Conservation (phyloP, 2,797 vertebrate genomes). For the Borostomias antarcticus region DNA sequence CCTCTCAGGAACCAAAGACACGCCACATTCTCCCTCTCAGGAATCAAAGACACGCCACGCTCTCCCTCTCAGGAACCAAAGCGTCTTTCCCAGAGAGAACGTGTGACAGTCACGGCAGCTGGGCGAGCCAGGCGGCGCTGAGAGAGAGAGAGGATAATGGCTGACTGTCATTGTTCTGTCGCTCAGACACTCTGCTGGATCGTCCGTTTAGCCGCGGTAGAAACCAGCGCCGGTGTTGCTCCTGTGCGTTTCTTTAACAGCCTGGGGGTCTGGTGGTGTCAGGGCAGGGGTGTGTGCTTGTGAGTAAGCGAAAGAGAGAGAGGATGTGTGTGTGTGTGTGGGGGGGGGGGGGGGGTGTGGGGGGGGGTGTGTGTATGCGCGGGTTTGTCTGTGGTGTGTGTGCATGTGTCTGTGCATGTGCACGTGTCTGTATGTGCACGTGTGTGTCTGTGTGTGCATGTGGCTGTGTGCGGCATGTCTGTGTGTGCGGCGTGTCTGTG, state of each 20-base stretch:
- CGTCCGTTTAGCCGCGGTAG: constrained; percentile 36
- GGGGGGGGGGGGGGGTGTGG: too few relatives aligned
- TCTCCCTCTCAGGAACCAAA: constrained; percentile 12
- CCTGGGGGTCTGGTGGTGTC: too few relatives aligned
- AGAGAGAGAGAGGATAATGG: constrained; percentile 38
- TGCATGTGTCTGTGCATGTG: too few relatives aligned
- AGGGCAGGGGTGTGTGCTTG: too few relatives aligned
- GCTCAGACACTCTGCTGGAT: constrained; percentile 30
- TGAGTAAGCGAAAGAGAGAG: too few relatives aligned
- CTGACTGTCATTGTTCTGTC: constrained; percentile 42
- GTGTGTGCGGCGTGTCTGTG: background rate
- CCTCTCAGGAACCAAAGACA: too few relatives aligned
- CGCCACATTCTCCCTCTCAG: too few relatives aligned
- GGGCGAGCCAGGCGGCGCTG: constrained; percentile 18
- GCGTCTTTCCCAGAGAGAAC: constrained; percentile 21
- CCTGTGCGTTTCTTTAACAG: too few relatives aligned
- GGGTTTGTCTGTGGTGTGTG: too few relatives aligned
- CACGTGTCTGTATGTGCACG: constrained; percentile 20
- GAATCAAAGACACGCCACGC: background rate
- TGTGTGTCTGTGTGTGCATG: background rate
- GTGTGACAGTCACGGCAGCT: constrained; percentile 19
- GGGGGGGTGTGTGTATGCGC: too few relatives aligned
- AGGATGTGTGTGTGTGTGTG: too few relatives aligned
- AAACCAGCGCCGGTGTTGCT: too few relatives aligned
- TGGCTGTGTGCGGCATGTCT: background rate